phyloP scores from a whole-genome alignment of 2,888 invertebrate genomes.

The Tachina fera region DNA sequence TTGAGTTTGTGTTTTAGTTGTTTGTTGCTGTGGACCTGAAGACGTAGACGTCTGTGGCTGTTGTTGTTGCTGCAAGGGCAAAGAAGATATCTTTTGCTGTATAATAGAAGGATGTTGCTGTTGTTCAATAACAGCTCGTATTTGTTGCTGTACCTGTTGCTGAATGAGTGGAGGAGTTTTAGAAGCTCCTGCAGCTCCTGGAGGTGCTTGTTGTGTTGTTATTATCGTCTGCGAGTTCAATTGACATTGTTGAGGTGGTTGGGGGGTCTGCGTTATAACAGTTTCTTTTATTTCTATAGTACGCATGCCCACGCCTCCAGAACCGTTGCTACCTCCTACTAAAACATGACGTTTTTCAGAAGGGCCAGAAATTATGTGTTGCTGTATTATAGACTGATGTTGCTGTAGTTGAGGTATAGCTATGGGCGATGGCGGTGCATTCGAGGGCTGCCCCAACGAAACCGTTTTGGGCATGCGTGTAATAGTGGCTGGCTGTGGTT shows the following conservation, averaged over 20 bases:
- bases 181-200: constrained; percentile 73
- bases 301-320: constrained; percentile 55
- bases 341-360: constrained; percentile 79
- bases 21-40: constrained; percentile 40
- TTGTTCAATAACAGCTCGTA: constrained; percentile 76
- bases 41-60: constrained; percentile 32
- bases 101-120: constrained; percentile 79
- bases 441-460: constrained; percentile 72
- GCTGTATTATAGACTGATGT: constrained; percentile 81
- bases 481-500: constrained; percentile 69
- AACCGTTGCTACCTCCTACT: constrained; percentile 73
- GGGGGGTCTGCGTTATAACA: constrained; percentile 78
- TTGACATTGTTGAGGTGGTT: constrained; percentile 77
- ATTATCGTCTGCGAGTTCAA: constrained; percentile 80
- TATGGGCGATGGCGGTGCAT: constrained; percentile 78
- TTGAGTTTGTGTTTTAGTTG: constrained; percentile 60
- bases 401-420: constrained; percentile 85
- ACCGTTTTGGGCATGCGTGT: constrained; percentile 71
- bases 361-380: constrained; percentile 80
- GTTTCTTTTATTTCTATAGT: constrained; percentile 79
- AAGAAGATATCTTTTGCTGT: constrained; percentile 78
- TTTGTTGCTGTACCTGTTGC: constrained; percentile 74
- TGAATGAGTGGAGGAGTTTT: constrained; percentile 74
- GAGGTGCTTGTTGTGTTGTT: constrained; percentile 76
- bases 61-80: constrained; percentile 71